These are phyloP conservation scores for Macropis europaea DNA, from an alignment of 2,888 invertebrate genomes.

Conservation along the genomic window DNA sequence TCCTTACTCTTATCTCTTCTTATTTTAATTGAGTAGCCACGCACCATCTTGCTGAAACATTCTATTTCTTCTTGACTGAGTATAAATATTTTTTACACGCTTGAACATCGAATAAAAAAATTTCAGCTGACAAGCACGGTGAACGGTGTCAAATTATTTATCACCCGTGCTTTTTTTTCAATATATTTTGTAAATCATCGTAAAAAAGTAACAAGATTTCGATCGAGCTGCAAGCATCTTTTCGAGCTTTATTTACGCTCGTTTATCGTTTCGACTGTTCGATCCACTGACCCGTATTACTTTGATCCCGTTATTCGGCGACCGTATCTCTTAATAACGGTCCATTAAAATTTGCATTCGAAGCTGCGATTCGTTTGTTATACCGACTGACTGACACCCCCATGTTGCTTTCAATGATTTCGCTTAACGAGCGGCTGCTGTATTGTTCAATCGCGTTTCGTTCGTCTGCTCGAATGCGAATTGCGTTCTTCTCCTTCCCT, in stretches of 20 bases:
- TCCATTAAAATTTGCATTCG: slow-evolving; percentile 11
- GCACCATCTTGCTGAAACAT: no score
- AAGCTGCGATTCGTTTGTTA: slow-evolving; percentile 5
- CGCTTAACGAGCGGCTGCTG: background rate
- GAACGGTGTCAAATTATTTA: no score
- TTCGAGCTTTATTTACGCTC: background rate
- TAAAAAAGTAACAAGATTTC: background rate
- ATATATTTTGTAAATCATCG: background rate
- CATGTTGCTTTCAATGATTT: background rate
- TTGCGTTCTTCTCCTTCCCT: background rate
- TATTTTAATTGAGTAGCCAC: no score
- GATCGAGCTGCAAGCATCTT: background rate
- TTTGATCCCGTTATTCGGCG: background rate
- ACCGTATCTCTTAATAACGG: background rate
- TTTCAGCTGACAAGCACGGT: no score
- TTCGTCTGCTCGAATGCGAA: background rate
- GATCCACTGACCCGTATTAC: background rate
- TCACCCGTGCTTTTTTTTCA: no score
- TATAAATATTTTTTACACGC: no score
- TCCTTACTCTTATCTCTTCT: no score
- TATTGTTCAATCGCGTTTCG: background rate
- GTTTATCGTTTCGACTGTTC: background rate
- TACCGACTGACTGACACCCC: background rate
- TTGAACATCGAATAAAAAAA: no score
- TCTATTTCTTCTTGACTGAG: no score